Conservation (phyloP, 2,113 vertebrate species). For the Hemichromis elongatus region DNA sequence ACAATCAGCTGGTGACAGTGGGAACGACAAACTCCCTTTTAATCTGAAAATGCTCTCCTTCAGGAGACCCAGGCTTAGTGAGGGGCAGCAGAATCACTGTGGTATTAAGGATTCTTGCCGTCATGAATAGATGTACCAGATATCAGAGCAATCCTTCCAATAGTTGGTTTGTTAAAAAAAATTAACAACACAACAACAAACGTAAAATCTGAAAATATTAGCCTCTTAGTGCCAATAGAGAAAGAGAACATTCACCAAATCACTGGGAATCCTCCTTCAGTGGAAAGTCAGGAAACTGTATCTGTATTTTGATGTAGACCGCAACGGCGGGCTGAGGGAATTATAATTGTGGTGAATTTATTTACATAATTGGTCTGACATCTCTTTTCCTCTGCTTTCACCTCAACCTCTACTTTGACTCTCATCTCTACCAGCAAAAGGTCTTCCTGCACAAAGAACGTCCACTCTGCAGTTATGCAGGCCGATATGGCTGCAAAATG, state of each 20-base stretch:
- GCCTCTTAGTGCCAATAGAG: too few relatives aligned
- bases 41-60: background rate
- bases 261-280: background rate
- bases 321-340: background rate
- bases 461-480: constrained; percentile 49
- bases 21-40: background rate
- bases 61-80: accelerated
- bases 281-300: background rate
- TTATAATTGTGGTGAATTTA: background rate
- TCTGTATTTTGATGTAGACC: background rate
- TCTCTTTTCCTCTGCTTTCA: background rate
- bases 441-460: constrained; percentile 1
- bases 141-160: background rate
- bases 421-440: background rate
- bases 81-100: background rate
- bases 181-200: background rate
- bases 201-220: background rate
- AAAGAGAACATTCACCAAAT: background rate
- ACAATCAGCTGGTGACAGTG: accelerated
- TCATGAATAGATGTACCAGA: background rate
- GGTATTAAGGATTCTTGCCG: background rate
- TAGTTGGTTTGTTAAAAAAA: background rate
- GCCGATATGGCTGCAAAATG: constrained; percentile 21
- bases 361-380: background rate
- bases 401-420: background rate